Conservation (phyloP, 30 jellyfish, hydroid and myxozoan species). For the Cassiopea xamachana region DNA sequence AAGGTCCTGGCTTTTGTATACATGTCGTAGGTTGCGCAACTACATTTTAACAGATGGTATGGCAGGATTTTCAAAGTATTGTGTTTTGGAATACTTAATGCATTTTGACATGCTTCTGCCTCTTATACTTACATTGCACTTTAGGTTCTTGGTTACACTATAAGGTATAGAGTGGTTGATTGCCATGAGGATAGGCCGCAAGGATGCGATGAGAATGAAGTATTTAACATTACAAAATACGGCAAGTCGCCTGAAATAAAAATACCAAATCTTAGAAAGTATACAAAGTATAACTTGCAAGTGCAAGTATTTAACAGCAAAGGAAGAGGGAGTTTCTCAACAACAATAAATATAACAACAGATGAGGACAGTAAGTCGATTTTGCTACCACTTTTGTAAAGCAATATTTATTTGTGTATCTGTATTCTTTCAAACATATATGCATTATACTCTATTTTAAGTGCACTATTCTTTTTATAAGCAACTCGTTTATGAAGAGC, state of each 20-base stretch:
- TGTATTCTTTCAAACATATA: too few relatives aligned
- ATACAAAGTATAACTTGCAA: slow-evolving; percentile 28
- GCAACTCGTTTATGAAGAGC: too few relatives aligned
- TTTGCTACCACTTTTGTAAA: too few relatives aligned
- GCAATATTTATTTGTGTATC: too few relatives aligned
- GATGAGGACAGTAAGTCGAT: slow-evolving; percentile 61
- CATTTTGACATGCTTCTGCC: not conserved
- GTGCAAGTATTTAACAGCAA: slow-evolving; percentile 62
- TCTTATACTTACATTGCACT: too few relatives aligned
- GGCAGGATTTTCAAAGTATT: not conserved
- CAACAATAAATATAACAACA: slow-evolving; percentile 22
- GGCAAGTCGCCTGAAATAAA: slow-evolving; percentile 5
- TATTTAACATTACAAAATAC: slow-evolving; percentile 22
- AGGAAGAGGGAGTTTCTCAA: slow-evolving; percentile 53
- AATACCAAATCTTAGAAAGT: slow-evolving; percentile 32
- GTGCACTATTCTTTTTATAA: too few relatives aligned
- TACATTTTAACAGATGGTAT: too few relatives aligned
- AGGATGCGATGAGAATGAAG: slow-evolving; percentile 64
- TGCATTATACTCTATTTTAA: too few relatives aligned
- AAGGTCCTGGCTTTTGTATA: too few relatives aligned
- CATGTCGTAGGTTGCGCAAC: too few relatives aligned
- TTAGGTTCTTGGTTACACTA: slow-evolving; percentile 50
- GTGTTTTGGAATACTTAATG: not conserved
- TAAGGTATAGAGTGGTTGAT: slow-evolving; percentile 47
- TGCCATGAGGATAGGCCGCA: slow-evolving; percentile 62